These are phyloP conservation scores for Euzophera pinguis DNA, from an alignment of 2,888 invertebrate species.

Conservation along the genomic window DNA sequence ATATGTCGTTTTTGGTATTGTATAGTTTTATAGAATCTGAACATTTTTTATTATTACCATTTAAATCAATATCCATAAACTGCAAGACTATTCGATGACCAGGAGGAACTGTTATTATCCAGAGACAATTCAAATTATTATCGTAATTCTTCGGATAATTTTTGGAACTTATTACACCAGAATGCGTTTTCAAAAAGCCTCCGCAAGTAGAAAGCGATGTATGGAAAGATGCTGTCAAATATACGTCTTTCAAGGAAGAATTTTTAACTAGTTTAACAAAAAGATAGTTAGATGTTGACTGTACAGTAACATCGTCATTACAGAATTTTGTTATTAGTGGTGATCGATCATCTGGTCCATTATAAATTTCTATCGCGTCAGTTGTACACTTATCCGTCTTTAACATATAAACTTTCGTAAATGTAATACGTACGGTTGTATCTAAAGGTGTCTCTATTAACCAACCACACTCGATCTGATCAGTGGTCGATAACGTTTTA, in stretches of 20 bases:
- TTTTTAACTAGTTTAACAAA: slow-evolving; percentile 84
- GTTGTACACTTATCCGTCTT: slow-evolving; percentile 74
- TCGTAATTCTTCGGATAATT: slow-evolving; percentile 93
- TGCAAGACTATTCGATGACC: slow-evolving; percentile 85
- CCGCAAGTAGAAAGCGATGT: slow-evolving; percentile 83
- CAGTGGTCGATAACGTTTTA: slow-evolving; percentile 79
- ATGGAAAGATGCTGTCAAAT: slow-evolving; percentile 77
- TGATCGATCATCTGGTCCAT: slow-evolving; percentile 81
- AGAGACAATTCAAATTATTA: slow-evolving; percentile 85
- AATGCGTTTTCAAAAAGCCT: slow-evolving; percentile 80
- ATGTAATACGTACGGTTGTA: slow-evolving; percentile 82
- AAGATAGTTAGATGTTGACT: slow-evolving; percentile 84
- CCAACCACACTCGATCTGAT: slow-evolving; percentile 86
- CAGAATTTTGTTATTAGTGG: slow-evolving; percentile 82
- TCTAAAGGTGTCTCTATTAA: slow-evolving; percentile 83
- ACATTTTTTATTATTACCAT: slow-evolving; percentile 23
- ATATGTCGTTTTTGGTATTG: slow-evolving; percentile 34
- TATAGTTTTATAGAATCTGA: slow-evolving; percentile 56
- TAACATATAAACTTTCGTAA: slow-evolving; percentile 83
- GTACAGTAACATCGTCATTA: slow-evolving; percentile 64
- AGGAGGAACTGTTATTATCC: slow-evolving; percentile 84
- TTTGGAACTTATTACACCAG: slow-evolving; percentile 86
- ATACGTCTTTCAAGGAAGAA: slow-evolving; percentile 77
- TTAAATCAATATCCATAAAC: slow-evolving; percentile 83
- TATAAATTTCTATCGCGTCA: slow-evolving; percentile 84